Conservation (phyloP, 2,797 vertebrate genomes). For the Enteromius paludinosus region DNA sequence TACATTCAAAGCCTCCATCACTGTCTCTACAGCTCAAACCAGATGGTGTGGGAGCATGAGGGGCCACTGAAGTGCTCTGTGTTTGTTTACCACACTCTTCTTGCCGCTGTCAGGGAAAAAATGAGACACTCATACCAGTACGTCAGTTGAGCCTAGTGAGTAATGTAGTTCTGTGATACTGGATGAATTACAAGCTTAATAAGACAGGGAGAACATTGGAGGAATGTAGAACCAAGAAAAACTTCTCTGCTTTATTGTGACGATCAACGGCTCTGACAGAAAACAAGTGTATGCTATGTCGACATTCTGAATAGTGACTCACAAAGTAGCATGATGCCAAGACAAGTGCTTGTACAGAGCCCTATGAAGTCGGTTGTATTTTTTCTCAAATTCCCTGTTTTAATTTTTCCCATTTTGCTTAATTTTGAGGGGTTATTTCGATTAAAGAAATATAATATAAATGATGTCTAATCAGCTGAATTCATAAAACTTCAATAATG, state of each 20-base stretch:
- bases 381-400: background rate
- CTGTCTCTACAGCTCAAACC: slow-evolving; percentile 62
- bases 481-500: background rate
- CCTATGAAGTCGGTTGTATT: background rate
- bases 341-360: slow-evolving; percentile 1
- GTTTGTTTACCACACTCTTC: slow-evolving; percentile 57
- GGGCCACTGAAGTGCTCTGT: slow-evolving; percentile 53
- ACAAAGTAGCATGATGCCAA: slow-evolving; percentile 9
- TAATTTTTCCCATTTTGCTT: background rate
- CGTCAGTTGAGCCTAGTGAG: slow-evolving; percentile 28
- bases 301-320: slow-evolving; percentile 15
- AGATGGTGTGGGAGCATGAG: slow-evolving; percentile 55
- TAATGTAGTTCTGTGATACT: slow-evolving; percentile 32
- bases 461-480: background rate
- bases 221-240: background rate
- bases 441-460: background rate
- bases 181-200: slow-evolving; percentile 63
- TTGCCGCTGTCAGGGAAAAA: slow-evolving; percentile 56
- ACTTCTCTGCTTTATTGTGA: background rate
- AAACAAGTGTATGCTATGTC: slow-evolving; percentile 16
- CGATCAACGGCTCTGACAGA: slow-evolving; percentile 3
- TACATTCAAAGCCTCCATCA: slow-evolving; percentile 55
- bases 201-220: slow-evolving; percentile 57
- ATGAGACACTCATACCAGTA: background rate
- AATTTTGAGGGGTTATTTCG: no score